Evolutionary conservation across 1,140 invertebrate genomes (phyloP).

Genomic region (Oscheius sp.): DNA sequence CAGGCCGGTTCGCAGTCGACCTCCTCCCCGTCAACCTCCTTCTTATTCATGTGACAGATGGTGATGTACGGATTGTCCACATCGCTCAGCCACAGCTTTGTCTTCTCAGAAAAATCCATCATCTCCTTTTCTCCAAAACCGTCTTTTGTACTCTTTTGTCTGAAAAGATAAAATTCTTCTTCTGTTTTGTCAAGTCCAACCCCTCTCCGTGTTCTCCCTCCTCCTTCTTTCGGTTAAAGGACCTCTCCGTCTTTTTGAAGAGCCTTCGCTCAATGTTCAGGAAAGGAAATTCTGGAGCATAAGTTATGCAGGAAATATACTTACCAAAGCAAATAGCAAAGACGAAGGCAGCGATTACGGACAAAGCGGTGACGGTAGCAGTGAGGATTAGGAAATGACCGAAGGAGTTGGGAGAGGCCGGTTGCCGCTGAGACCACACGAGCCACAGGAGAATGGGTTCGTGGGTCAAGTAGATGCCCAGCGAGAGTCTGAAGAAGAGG

Average conservation of each 20-base stretch:
- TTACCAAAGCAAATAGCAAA: slow-evolving; percentile 18
- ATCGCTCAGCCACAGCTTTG: neutral
- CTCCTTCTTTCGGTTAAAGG: slow-evolving; percentile 2
- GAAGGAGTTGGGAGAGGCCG: slow-evolving; percentile 1
- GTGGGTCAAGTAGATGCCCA: slow-evolving; percentile 16
- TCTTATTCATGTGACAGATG: too few species aligned
- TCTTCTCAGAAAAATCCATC: neutral
- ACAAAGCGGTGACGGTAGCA: neutral
- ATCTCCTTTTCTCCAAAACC: neutral
- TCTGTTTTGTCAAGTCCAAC: too few species aligned
- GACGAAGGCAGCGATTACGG: slow-evolving; percentile 4
- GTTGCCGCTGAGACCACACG: slow-evolving; percentile 14
- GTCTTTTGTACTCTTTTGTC: too few species aligned
- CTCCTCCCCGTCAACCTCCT: too few species aligned
- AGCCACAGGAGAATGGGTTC: slow-evolving; percentile 22
- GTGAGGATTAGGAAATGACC: slow-evolving; percentile 23
- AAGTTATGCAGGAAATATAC: neutral
- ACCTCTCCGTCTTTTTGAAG: neutral
- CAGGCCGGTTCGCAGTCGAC: too few species aligned
- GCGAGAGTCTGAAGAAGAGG: neutral
- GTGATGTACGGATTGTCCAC: neutral
- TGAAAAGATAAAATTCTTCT: too few species aligned
- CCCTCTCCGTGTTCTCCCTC: neutral
- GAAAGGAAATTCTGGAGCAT: neutral
- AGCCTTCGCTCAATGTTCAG: neutral